These are phyloP conservation scores for Hoplostethus mediterraneus DNA, from an alignment of 2,797 vertebrate genomes.

Conservation along the genomic window DNA sequence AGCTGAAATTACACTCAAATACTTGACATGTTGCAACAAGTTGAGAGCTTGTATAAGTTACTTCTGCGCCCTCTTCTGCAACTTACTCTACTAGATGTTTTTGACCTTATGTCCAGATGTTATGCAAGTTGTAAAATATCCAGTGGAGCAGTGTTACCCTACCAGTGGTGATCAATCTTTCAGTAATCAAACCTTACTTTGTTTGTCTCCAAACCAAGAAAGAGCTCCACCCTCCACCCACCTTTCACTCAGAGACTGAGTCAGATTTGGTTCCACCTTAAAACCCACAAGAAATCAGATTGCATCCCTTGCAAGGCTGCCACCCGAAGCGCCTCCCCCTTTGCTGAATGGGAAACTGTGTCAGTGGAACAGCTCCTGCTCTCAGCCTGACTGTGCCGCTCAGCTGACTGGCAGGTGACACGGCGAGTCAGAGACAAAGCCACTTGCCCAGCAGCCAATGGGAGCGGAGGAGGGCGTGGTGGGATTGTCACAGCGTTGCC, in stretches of 20 bases:
- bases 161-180: slow-evolving; percentile 15
- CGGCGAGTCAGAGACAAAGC: slow-evolving; percentile 62
- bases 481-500: slow-evolving; percentile 74
- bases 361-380: slow-evolving; percentile 84
- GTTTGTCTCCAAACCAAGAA: slow-evolving; percentile 38
- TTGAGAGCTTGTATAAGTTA: slow-evolving; percentile 72
- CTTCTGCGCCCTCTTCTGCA: slow-evolving; percentile 24
- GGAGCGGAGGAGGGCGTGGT: slow-evolving; percentile 31
- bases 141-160: not conserved
- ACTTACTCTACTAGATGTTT: slow-evolving; percentile 54
- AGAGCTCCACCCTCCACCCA: slow-evolving; percentile 10
- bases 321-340: slow-evolving; percentile 45
- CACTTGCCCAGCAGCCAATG: slow-evolving; percentile 64
- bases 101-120: slow-evolving; percentile 61
- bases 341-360: slow-evolving; percentile 81
- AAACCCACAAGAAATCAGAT: slow-evolving; percentile 69
- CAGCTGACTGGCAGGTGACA: slow-evolving; percentile 78
- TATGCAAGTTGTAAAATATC: slow-evolving; percentile 41
- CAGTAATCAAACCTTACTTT: slow-evolving; percentile 38
- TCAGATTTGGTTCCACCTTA: slow-evolving; percentile 71
- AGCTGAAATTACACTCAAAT: slow-evolving; percentile 83
- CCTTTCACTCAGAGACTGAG: slow-evolving; percentile 24
- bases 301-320: slow-evolving; percentile 60
- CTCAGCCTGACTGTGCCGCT: slow-evolving; percentile 65
- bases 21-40: slow-evolving; percentile 80